Base-by-base conservation (phyloP, 2,888 invertebrate species). In the Sarcophaga subvicina region DNA sequence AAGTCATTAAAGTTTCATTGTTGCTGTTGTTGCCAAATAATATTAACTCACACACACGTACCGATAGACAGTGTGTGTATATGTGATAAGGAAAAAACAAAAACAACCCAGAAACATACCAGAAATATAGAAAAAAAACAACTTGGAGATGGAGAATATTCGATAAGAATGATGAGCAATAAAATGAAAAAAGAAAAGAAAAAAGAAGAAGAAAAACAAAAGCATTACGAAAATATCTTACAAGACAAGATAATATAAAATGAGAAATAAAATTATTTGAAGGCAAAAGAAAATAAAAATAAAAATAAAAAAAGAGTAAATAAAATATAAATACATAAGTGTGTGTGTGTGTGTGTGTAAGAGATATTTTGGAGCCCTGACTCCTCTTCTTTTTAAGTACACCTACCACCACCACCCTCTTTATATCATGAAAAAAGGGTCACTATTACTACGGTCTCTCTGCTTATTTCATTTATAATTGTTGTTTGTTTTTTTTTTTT, bases 1-100 rank as follows among this genome's bases (percentile, higher is more conserved):
- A 85, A 88, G 88, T 83, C 85, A 83, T 88, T 80, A 80, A 60
- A 69, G 64, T 80, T 81, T 60, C 82, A 69, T 60, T 85, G 59
- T 63, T 78, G 60, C 69, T 54, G 54, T 54, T 54, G 54, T 54
- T 54, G 54, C 17, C 49, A 49, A 27, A 27, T 27, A 27, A 27
- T 4, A 49, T 4, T 4, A 49, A 49, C 49, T 4, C 4, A 54
- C 54, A 54, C 17, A 60, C n/a, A 66, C 25, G 59, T 80, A 45
- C 20, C 45, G 27, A 54, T 25, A 17, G 17, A 11, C 3, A 54
- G 17, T 17, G 4, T 54, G 14, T 54, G 54, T 22, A 22, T 22
- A 22, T 17, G 17, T 12, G 54, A 54, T 14, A 12, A 12, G 14
- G 11, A 49, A 49, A 49, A 14, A 14, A 54, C 5, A 54, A 54